phyloP scores from a whole-genome alignment of 2,888 invertebrate species.

The Synergus itoensis region DNA sequence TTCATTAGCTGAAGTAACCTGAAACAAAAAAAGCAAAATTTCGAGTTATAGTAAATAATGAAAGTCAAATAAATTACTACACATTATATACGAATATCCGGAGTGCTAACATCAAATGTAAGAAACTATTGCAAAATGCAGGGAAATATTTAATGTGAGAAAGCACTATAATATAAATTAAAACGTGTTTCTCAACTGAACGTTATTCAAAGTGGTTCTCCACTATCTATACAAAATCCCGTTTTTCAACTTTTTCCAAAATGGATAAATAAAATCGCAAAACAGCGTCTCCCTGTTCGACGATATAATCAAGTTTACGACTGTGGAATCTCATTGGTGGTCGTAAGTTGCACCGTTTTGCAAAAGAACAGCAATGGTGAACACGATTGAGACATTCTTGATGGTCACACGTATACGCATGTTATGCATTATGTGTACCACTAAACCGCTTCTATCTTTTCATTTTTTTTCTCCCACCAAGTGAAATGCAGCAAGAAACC shows the following conservation, averaged over 20 bases:
- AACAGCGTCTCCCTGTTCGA: neutral
- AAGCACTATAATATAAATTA: neutral
- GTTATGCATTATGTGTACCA: conserved; percentile 45
- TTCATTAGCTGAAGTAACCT: too few relatives aligned
- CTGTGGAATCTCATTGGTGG: conserved; percentile 50
- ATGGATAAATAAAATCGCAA: neutral
- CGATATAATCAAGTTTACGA: conserved; percentile 31
- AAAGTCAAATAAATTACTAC: neutral
- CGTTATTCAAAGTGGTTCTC: neutral
- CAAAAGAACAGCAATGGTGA: conserved; percentile 54
- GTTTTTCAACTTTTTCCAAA: conserved; percentile 16
- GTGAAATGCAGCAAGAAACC: conserved; percentile 57
- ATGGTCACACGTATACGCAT: conserved; percentile 48
- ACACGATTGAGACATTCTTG: conserved; percentile 61
- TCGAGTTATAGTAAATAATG: too few relatives aligned
- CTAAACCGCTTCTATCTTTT: conserved; percentile 16
- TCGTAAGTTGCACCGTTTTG: conserved; percentile 57
- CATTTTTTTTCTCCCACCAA: conserved; percentile 31
- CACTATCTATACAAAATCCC: conserved; percentile 9
- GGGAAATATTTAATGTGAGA: conserved; percentile 4
- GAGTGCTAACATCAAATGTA: neutral
- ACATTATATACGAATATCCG: neutral
- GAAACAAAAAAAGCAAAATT: too few relatives aligned
- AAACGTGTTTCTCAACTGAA: conserved; percentile 8
- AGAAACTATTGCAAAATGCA: neutral